Conservation (phyloP, 2,888 invertebrate genomes). For the Galeopsomyia nigrocyanea region DNA sequence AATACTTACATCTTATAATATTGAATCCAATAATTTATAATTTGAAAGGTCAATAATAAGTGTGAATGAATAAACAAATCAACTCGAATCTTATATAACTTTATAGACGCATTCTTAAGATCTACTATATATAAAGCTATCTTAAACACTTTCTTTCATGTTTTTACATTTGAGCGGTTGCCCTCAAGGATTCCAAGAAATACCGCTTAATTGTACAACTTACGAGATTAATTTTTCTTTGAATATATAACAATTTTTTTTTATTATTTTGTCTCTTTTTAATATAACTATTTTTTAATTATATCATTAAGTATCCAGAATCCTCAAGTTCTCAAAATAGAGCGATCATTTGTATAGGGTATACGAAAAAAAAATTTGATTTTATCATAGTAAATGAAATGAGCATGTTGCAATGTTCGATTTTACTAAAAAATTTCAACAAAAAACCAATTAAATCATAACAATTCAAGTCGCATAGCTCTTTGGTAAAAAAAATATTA, state of each 20-base stretch:
- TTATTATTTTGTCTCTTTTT: slow-evolving; percentile 35
- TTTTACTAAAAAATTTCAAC: background rate
- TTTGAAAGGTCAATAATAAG: slow-evolving; percentile 23
- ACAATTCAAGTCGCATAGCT: background rate
- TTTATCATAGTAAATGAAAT: background rate
- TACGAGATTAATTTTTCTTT: slow-evolving; percentile 27
- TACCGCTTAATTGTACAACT: slow-evolving; percentile 34
- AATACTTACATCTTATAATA: slow-evolving; percentile 41
- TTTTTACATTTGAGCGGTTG: slow-evolving; percentile 36
- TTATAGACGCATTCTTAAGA: slow-evolving; percentile 36
- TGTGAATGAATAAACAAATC: slow-evolving; percentile 38
- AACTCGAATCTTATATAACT: slow-evolving; percentile 33
- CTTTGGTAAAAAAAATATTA: no score
- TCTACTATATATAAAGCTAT: slow-evolving; percentile 47
- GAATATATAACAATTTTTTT: slow-evolving; percentile 47
- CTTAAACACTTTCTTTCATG: slow-evolving; percentile 48
- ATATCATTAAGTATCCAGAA: slow-evolving; percentile 22
- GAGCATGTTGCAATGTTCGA: background rate
- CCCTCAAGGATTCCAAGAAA: slow-evolving; percentile 39
- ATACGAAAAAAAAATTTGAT: background rate
- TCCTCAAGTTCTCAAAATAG: slow-evolving; percentile 39
- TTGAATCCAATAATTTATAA: slow-evolving; percentile 36
- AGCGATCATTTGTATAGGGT: slow-evolving; percentile 23
- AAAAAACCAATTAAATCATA: background rate
- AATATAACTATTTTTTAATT: slow-evolving; percentile 24